Evolutionary conservation across 64 coral and sea anemone species (phyloP).

Genomic region (Acropora tenuis): DNA sequence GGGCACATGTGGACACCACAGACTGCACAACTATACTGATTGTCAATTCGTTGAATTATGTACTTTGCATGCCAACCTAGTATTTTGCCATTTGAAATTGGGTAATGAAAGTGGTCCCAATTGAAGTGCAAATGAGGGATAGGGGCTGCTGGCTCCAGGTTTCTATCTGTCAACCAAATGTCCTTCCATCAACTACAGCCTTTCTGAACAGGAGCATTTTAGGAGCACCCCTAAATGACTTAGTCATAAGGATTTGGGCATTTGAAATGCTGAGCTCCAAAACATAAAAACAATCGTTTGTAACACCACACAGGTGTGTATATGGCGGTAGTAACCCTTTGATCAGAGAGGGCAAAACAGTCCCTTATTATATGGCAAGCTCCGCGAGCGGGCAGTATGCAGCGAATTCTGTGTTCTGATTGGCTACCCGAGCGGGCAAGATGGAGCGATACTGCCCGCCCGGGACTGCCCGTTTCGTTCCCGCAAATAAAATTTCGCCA

Average conservation of each 20-base stretch:
- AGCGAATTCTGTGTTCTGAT: too few species aligned
- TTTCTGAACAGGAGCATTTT: conserved; percentile 18
- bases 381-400: too few species aligned
- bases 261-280: conserved; percentile 52
- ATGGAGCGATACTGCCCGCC: too few species aligned
- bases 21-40: conserved; percentile 17
- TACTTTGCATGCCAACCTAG: too few species aligned
- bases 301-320: conserved; percentile 26
- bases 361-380: too few species aligned
- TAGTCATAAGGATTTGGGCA: conserved; percentile 32
- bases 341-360: conserved; percentile 54
- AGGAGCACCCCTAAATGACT: conserved; percentile 5
- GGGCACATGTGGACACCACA: conserved; percentile 29
- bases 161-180: conserved; percentile 2
- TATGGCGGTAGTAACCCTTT: conserved; percentile 11
- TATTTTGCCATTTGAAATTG: neutral
- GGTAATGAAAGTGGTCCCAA: neutral
- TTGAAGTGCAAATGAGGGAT: neutral
- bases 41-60: conserved; percentile 12
- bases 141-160: neutral
- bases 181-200: conserved; percentile 15
- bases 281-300: conserved; percentile 42
- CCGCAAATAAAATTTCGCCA: too few species aligned
- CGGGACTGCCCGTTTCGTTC: too few species aligned
- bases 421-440: too few species aligned